Percentiles rank a stretch among this genome's conserved stretches.
Conservation (phyloP, 1,140 invertebrate species). For the Elysia chlorotica region DNA sequence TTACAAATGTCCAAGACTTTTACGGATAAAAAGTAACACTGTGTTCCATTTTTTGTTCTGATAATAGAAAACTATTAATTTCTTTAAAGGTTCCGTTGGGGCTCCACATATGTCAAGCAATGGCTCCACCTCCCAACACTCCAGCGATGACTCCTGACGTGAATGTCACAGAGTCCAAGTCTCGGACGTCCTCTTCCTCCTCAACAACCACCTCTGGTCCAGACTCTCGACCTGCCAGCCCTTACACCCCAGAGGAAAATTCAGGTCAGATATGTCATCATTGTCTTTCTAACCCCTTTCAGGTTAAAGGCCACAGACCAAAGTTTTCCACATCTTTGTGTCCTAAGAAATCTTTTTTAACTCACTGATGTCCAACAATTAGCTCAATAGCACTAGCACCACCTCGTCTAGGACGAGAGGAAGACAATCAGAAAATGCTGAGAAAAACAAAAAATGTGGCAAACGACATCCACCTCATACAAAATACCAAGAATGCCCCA, state of each 20-base stretch:
- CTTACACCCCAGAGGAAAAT: slow-evolving; percentile 37
- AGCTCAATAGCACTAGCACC: too few relatives aligned
- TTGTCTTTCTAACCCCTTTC: not conserved
- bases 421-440: too few relatives aligned
- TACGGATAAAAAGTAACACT: too few relatives aligned
- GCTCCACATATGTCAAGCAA: slow-evolving; percentile 34
- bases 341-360: not conserved
- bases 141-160: slow-evolving; percentile 50
- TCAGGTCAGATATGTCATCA: slow-evolving; percentile 10
- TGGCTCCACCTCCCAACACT: slow-evolving; percentile 30
- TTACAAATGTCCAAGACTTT: too few relatives aligned
- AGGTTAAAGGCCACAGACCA: not conserved
- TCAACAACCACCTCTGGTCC: slow-evolving; percentile 59
- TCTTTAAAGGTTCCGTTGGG: slow-evolving; percentile 34
- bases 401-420: too few relatives aligned
- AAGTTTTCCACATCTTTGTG: not conserved
- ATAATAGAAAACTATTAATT: too few relatives aligned
- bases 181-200: slow-evolving; percentile 39
- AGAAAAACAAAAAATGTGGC: too few relatives aligned
- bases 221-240: slow-evolving; percentile 52
- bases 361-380: too few relatives aligned
- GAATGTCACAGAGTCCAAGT: slow-evolving; percentile 35
- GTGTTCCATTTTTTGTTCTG: too few relatives aligned
- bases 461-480: too few relatives aligned
- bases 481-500: too few relatives aligned